Percentiles rank a stretch among this genome's conserved stretches.
These are phyloP conservation scores for Argynnis bischoffii DNA, from an alignment of 2,888 invertebrate genomes.

Conservation along the genomic window DNA sequence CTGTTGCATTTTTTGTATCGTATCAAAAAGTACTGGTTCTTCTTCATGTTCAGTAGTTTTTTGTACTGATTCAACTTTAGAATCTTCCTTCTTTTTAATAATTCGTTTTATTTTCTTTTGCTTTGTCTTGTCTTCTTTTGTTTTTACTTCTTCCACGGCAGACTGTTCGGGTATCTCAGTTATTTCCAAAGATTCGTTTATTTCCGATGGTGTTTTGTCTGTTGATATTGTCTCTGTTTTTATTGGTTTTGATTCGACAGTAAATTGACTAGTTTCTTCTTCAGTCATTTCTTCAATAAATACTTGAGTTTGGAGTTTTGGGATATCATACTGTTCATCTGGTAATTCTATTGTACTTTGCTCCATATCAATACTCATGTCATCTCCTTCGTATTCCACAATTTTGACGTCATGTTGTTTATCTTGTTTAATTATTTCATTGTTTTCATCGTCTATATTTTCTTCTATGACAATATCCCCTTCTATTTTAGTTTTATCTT, in stretches of 20 bases:
- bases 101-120: constrained; percentile 40
- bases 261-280: constrained; percentile 31
- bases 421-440: constrained; percentile 38
- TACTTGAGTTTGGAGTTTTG: constrained; percentile 57
- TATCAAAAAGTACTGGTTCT: no score
- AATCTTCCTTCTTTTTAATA: constrained; percentile 54
- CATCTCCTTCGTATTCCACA: constrained; percentile 65
- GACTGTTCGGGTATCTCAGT: constrained; percentile 51
- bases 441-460: constrained; percentile 64
- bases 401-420: constrained; percentile 62
- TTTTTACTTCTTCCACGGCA: constrained; percentile 30
- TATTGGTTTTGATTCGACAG: not conserved
- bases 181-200: constrained; percentile 36
- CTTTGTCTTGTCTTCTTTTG: constrained; percentile 52
- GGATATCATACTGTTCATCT: constrained; percentile 52
- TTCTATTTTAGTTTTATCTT: constrained; percentile 46
- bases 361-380: constrained; percentile 48
- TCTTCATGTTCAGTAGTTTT: constrained; percentile 25
- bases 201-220: constrained; percentile 40
- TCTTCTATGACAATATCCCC: constrained; percentile 81
- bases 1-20: no score
- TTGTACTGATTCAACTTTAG: constrained; percentile 41
- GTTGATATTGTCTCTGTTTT: constrained; percentile 40
- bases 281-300: constrained; percentile 53
- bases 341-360: constrained; percentile 51